A percentile compares a stretch with the other conserved stretches of the same genome.
Evolutionary conservation across 2,797 vertebrate species (phyloP).

Genomic region (Labroides dimidiatus): DNA sequence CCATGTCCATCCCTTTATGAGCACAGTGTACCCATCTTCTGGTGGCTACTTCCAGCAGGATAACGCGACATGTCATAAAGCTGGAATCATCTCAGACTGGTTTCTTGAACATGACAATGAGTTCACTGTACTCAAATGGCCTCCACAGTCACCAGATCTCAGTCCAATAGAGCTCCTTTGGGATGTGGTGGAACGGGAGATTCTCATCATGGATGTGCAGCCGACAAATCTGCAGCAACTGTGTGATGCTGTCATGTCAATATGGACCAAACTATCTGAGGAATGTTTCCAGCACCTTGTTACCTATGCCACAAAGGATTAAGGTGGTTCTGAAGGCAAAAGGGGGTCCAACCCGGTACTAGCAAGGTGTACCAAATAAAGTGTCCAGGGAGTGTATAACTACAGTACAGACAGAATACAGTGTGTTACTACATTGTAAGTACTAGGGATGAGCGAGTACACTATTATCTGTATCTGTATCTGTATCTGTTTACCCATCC

Average conservation of each 20-base stretch:
- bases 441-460: no score
- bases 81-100: conserved; percentile 22
- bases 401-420: no score
- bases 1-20: no score
- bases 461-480: no score
- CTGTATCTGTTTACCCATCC: no score
- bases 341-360: no score
- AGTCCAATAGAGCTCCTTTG: neutral
- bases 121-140: conserved; percentile 8
- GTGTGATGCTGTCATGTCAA: conserved; percentile 42
- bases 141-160: conserved; percentile 7
- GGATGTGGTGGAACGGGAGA: conserved; percentile 31
- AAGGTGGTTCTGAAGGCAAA: no score
- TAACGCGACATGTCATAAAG: conserved; percentile 17
- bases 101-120: conserved; percentile 22
- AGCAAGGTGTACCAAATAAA: no score
- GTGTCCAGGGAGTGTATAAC: no score
- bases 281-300: no score
- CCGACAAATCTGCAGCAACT: conserved; percentile 68
- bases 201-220: conserved; percentile 65
- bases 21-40: conserved; percentile 38
- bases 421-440: no score
- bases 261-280: conserved; percentile 17
- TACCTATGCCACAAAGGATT: no score
- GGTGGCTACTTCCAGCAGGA: conserved; percentile 57